A percentile compares a stretch with the other conserved stretches of the same genome.
These are phyloP conservation scores for Dromius quadrimaculatus DNA, from an alignment of 2,888 invertebrate genomes.

Conservation along the genomic window DNA sequence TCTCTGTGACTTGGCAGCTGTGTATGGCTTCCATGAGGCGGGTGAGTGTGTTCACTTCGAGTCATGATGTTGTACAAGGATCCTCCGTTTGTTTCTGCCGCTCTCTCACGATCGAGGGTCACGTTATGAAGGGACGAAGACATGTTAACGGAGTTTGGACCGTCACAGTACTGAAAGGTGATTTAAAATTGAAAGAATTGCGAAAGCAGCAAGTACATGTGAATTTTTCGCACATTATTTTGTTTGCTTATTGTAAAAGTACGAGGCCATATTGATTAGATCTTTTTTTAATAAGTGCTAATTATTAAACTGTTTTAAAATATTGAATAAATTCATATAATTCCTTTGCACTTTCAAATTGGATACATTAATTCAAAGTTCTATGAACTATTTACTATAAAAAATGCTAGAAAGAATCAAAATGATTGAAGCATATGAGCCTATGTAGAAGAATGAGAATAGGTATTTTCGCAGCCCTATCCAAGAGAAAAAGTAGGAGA, in stretches of 20 bases:
- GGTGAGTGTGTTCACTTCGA: conserved; percentile 59
- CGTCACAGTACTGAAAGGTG: conserved; percentile 68
- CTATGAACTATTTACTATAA: too few species aligned
- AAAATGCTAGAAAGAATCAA: too few species aligned
- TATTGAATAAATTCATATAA: too few species aligned
- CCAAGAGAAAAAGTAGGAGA: neutral
- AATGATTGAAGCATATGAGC: too few species aligned
- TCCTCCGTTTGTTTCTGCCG: conserved; percentile 59
- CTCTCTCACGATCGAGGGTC: conserved; percentile 60
- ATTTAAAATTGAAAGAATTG: neutral
- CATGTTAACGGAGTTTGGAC: conserved; percentile 63
- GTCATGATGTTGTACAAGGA: conserved; percentile 59
- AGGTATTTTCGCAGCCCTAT: neutral
- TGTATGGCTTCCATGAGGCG: conserved; percentile 42
- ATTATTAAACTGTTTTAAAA: too few species aligned
- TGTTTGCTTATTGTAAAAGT: too few species aligned
- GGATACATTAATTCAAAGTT: too few species aligned
- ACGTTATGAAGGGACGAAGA: conserved; percentile 67
- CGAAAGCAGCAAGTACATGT: neutral
- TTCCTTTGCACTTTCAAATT: too few species aligned
- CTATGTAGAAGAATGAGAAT: neutral
- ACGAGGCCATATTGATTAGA: too few species aligned
- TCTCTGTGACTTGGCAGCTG: conserved; percentile 51
- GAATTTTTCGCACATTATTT: too few species aligned
- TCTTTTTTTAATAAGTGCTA: too few species aligned